Base-by-base conservation (phyloP, 2,113 vertebrate genomes). In the Myrmecophaga tridactyla region DNA sequence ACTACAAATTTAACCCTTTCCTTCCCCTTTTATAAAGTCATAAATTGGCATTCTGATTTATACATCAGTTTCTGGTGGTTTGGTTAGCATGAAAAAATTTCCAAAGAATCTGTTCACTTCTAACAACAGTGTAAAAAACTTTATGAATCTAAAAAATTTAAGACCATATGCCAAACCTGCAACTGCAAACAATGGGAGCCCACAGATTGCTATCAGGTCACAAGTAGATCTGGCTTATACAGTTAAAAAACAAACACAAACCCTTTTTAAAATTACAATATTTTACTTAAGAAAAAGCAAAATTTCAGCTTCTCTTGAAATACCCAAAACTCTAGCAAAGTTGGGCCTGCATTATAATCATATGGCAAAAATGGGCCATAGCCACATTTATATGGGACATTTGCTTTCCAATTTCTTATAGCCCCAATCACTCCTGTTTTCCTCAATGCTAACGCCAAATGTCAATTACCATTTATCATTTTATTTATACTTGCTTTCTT, bases 21-120 rank as follows among this genome's bases (percentile, higher is more conserved):
- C 51, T 10, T 72, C 27, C 11, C 6, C 60, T 48, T n/a, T 58
- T 72, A 94, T 46, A 91, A 95, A 83, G 81, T 34, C 81, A 46
- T 81, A 62, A 94, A 46, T 51, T 81, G 53, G 36, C 69, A 91
- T 82, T 86, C 86, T 93, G 31, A 95, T 65, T 70, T 86, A 89
- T 13, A 69, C 39, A 81, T 41, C 25, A 41, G 31, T 60, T 69
- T 91, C 80, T 48, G 62, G 41, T 78, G 56, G 41, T 53, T 67
- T 88, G 53, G 34, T 76, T 51, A 96, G 51, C 51, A 93, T 58
- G 39, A 93, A 96, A 82, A 58, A 84, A 88, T 25, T 51, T 25
- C n/a, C 14, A 65, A 58, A 80, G 36, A 83, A 56, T 58, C 62
- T 80, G 20, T 15, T 90, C 67, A 20, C 41, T 73, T 88, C 53